Conservation (phyloP, 1,140 invertebrate species). For the Anoplophora glabripennis region DNA sequence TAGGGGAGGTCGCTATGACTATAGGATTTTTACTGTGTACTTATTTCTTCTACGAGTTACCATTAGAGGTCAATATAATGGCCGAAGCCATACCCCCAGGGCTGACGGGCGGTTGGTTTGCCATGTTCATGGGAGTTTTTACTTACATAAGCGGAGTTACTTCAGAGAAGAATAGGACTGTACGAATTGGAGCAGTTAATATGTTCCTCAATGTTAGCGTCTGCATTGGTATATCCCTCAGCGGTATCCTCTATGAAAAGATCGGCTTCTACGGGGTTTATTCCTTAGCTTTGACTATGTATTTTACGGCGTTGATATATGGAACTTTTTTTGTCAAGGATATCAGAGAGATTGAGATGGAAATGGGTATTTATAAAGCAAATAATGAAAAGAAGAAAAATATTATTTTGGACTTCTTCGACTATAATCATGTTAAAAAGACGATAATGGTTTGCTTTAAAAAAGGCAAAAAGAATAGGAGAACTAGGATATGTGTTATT, state of each 20-base stretch:
- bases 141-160: constrained; percentile 61
- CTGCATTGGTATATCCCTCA: constrained; percentile 54
- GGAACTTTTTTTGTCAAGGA: constrained; percentile 37
- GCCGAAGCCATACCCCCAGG: constrained; percentile 57
- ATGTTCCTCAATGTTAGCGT: constrained; percentile 52
- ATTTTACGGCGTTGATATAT: constrained; percentile 37
- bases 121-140: constrained; percentile 62
- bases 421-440: constrained; percentile 33
- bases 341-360: constrained; percentile 2
- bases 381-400: constrained; percentile 17
- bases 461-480: constrained; percentile 29
- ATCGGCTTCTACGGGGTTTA: constrained; percentile 60
- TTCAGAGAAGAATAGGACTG: constrained; percentile 56
- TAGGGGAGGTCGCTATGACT: constrained; percentile 50
- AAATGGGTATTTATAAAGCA: not conserved
- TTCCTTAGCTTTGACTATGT: constrained; percentile 45
- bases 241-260: constrained; percentile 53
- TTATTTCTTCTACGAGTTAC: constrained; percentile 50
- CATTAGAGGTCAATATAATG: constrained; percentile 55
- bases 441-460: constrained; percentile 40
- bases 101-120: constrained; percentile 57
- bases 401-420: constrained; percentile 39
- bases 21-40: constrained; percentile 39
- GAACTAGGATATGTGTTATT: constrained; percentile 34
- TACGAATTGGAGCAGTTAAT: constrained; percentile 55